Percentiles rank a stretch among this genome's conserved stretches.
Conservation (phyloP, 2,797 vertebrate species). For the Diceros bicornis region DNA sequence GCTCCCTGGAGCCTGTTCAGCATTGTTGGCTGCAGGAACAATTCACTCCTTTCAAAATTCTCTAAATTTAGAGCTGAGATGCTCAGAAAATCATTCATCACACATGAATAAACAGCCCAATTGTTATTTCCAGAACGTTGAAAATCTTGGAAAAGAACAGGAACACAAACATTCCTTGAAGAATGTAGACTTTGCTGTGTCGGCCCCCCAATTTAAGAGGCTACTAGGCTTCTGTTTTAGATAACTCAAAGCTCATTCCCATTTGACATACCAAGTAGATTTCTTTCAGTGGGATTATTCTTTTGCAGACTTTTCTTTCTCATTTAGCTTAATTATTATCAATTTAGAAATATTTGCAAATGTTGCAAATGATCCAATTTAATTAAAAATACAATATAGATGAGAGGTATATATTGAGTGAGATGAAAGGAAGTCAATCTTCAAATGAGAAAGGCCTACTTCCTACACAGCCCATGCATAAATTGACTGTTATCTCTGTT, state of each 20-base stretch:
- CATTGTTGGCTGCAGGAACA: background rate
- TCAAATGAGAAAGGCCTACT: background rate
- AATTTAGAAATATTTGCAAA: constrained; percentile 37
- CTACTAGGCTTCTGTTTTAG: background rate
- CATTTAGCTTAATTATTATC: constrained; percentile 11
- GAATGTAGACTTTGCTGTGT: background rate
- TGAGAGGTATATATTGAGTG: constrained; percentile 22
- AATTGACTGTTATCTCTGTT: background rate
- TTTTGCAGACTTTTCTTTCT: constrained; percentile 16
- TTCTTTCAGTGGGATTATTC: background rate
- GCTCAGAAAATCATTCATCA: constrained; percentile 60
- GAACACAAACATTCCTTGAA: constrained; percentile 8
- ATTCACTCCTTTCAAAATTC: constrained; percentile 60
- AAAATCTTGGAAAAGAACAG: constrained; percentile 47
- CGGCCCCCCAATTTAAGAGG: background rate
- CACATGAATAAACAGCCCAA: constrained; percentile 29
- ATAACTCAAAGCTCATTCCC: background rate
- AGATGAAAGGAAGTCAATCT: background rate
- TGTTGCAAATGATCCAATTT: background rate
- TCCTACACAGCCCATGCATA: background rate
- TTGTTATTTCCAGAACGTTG: constrained; percentile 55
- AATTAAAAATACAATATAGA: constrained; percentile 55
- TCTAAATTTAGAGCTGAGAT: constrained; percentile 72
- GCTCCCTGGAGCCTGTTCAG: constrained; percentile 45
- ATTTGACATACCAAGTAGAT: background rate